Evolutionary conservation across 2,888 invertebrate genomes (phyloP).

Genomic region (Mamestra brassicae): DNA sequence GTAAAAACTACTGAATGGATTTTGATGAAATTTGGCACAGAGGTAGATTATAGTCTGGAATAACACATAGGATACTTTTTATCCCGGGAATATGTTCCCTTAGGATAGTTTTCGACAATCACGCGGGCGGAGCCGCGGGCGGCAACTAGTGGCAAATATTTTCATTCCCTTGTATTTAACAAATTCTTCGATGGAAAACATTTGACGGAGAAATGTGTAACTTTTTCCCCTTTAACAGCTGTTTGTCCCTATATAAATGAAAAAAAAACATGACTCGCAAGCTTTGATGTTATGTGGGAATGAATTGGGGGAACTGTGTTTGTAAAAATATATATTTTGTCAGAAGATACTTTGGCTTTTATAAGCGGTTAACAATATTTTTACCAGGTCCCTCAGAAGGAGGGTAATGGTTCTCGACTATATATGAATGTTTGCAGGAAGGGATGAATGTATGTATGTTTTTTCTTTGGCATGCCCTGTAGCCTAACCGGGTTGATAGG

Average conservation of each 20-base stretch:
- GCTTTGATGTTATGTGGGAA: conserved; percentile 30
- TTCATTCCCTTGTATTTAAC: background rate
- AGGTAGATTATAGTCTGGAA: too few species aligned
- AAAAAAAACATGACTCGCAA: conserved; percentile 33
- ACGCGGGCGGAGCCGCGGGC: too few species aligned
- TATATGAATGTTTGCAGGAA: too few species aligned
- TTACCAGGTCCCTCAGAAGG: background rate
- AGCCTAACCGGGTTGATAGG: too few species aligned
- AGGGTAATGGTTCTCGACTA: background rate
- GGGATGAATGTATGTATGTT: too few species aligned
- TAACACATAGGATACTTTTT: too few species aligned
- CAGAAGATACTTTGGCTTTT: background rate
- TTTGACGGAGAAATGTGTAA: background rate
- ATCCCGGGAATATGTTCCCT: too few species aligned
- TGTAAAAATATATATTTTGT: background rate
- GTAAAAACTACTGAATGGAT: too few species aligned
- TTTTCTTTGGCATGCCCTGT: too few species aligned
- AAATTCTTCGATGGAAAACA: conserved; percentile 14
- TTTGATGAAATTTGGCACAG: too few species aligned
- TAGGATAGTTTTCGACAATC: too few species aligned
- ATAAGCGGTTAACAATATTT: background rate
- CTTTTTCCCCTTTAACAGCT: background rate
- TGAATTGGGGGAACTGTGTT: background rate
- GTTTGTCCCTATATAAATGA: conserved; percentile 32
- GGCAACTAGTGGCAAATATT: background rate